Conservation (phyloP, 1,140 invertebrate genomes). For the Drosophila orena region DNA sequence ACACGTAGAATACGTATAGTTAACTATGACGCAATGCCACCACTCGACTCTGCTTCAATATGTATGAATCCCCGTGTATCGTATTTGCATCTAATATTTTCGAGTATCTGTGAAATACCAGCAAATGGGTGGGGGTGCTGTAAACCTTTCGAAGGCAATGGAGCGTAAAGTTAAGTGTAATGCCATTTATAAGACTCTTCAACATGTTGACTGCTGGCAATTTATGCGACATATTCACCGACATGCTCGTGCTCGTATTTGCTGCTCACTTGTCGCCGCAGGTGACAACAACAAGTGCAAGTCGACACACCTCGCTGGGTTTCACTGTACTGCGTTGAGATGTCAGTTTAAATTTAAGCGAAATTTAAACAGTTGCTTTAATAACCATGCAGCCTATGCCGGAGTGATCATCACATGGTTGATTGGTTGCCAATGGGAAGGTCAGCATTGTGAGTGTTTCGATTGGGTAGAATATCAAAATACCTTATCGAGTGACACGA, state of each 20-base stretch:
- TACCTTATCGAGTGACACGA: not conserved
- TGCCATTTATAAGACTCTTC: constrained; percentile 41
- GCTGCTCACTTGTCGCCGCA: constrained; percentile 21
- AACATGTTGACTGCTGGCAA: constrained; percentile 25
- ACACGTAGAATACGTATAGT: constrained; percentile 16
- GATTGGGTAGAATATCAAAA: not conserved
- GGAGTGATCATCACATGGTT: constrained; percentile 13
- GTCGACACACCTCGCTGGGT: constrained; percentile 34
- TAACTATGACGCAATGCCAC: constrained; percentile 32
- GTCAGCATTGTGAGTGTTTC: constrained; percentile 8
- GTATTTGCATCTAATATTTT: constrained; percentile 54
- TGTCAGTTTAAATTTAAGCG: constrained; percentile 43
- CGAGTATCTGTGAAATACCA: constrained; percentile 43
- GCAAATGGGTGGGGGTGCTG: not conserved
- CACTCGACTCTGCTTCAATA: constrained; percentile 37
- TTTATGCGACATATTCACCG: constrained; percentile 24
- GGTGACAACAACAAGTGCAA: constrained; percentile 44
- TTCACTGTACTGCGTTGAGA: constrained; percentile 6
- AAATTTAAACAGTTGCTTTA: constrained; percentile 50
- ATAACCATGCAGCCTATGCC: constrained; percentile 34
- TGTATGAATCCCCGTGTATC: constrained; percentile 28
- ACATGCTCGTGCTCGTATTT: constrained; percentile 11
- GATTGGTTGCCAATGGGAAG: constrained; percentile 1
- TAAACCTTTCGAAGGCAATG: constrained; percentile 23
- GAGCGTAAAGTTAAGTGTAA: constrained; percentile 41